Evolutionary conservation across 2,888 invertebrate genomes (phyloP), one percentile per base, ranked within the genome.

Genomic region (Lydus trimaculatus): DNA sequence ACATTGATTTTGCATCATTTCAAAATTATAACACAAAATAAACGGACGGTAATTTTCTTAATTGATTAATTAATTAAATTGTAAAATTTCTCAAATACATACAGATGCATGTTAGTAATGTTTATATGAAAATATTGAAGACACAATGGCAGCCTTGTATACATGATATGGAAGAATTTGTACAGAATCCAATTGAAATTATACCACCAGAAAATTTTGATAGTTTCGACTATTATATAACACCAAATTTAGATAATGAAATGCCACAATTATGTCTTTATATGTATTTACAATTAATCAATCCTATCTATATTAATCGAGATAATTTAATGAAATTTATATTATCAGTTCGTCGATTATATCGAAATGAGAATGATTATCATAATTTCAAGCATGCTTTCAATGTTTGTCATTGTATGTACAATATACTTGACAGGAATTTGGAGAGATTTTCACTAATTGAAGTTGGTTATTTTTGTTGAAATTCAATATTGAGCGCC

Each of bases 321-420:
- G 69, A 74, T 0, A 75, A 74, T 1, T 73, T 88, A 23, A 86
- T 86, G 0, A 85, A 82, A 75, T 90, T 90, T 76, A 82, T 88
- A 0, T 81, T 90, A 13, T 87, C 88, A 0, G 83, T 88, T 1
- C 77, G 80, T 71, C 84, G 85, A 70, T 80, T 83, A 69, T 90
- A 90, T 75, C 82, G 90, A 3, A 73, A 84, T 48, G 33, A 33
- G 13, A 89, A 89, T 73, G 87, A 89, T 0, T 91, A 90, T 75
- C 90, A 91, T 75, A 90, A 90, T 79, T 88, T 89, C 1, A 88
- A 89, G 63, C 91, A 91, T 73, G 90, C 89, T 0, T 90, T 90
- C 80, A 87, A 87, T 64, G 90, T 90, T 63, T 87, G 88, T 0
- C 90, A 91, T 78, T 89, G 89, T 59, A 87, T 90, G 88, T 90